These are phyloP conservation scores for Odontocolon sp. DNA, from an alignment of 2,888 invertebrate genomes.

Conservation along the genomic window DNA sequence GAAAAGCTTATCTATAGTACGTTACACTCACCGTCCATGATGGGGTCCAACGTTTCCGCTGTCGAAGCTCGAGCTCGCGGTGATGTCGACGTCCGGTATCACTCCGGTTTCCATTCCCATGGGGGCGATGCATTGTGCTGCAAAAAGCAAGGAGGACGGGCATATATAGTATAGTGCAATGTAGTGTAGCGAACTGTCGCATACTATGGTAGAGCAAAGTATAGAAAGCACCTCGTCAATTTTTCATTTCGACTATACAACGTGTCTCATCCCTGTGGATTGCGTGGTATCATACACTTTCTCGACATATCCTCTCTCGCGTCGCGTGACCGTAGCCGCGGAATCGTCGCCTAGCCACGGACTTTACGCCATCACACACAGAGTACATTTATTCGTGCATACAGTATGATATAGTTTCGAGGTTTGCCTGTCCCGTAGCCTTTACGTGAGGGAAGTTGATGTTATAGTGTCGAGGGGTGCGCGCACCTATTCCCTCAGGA, in stretches of 20 bases:
- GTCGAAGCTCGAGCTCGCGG: slow-evolving; percentile 93
- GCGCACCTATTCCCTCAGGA: slow-evolving; percentile 34
- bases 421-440: neutral
- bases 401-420: slow-evolving; percentile 33
- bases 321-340: slow-evolving; percentile 18
- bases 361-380: slow-evolving; percentile 6
- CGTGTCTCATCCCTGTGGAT: slow-evolving; percentile 24
- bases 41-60: slow-evolving; percentile 92
- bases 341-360: slow-evolving; percentile 19
- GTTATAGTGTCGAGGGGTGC: neutral
- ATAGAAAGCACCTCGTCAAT: slow-evolving; percentile 41
- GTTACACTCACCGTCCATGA: slow-evolving; percentile 87
- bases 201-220: slow-evolving; percentile 16
- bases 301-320: neutral
- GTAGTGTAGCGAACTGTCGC: slow-evolving; percentile 23
- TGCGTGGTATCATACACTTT: slow-evolving; percentile 15
- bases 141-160: slow-evolving; percentile 72
- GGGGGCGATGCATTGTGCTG: slow-evolving; percentile 91
- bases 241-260: slow-evolving; percentile 45
- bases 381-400: neutral
- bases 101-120: slow-evolving; percentile 93
- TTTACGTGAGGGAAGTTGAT: neutral
- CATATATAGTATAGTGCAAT: slow-evolving; percentile 16
- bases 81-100: slow-evolving; percentile 91
- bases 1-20: slow-evolving; percentile 40